Evolutionary conservation across 2,797 vertebrate species (phyloP).

Genomic region (Arrhamphus sclerolepis): DNA sequence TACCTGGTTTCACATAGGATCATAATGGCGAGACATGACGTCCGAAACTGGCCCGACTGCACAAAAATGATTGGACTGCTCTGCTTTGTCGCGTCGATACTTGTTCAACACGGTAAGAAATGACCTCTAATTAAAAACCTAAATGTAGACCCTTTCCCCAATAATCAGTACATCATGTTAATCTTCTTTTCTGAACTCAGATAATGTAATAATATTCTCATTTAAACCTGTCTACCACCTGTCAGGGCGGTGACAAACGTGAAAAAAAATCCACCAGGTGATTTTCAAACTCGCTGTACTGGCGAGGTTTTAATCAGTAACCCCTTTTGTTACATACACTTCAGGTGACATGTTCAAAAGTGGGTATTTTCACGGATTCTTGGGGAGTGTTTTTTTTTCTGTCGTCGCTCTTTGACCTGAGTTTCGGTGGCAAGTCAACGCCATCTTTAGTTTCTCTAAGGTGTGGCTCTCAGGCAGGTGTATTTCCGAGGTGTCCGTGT

Average conservation of each 20-base stretch:
- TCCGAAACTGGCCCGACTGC: conserved; percentile 47
- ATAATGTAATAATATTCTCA: conserved; percentile 9
- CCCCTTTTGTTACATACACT: not conserved
- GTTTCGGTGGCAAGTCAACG: conserved; percentile 79
- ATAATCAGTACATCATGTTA: not conserved
- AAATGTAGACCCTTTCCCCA: not conserved
- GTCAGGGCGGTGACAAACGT: conserved; percentile 33
- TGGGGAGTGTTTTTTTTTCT: not conserved
- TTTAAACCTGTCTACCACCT: conserved; percentile 37
- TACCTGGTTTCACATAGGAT: conserved; percentile 34
- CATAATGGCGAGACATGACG: conserved; percentile 68
- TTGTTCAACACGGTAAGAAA: conserved; percentile 71
- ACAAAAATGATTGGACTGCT: conserved; percentile 60
- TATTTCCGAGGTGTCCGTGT: not conserved
- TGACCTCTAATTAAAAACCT: conserved; percentile 13
- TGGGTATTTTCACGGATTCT: accelerated
- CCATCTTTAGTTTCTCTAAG: conserved; percentile 72
- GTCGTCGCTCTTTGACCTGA: conserved; percentile 40
- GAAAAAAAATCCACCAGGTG: conserved; percentile 49
- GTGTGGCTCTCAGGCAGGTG: conserved; percentile 76
- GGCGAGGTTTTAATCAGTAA: too few relatives aligned
- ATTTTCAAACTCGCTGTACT: conserved; percentile 3
- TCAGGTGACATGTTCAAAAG: not conserved
- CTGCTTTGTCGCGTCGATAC: conserved; percentile 51
- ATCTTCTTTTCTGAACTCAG: not conserved